Evolutionary conservation across 2,888 invertebrate genomes (phyloP).

Genomic region (Crioceris asparagi): DNA sequence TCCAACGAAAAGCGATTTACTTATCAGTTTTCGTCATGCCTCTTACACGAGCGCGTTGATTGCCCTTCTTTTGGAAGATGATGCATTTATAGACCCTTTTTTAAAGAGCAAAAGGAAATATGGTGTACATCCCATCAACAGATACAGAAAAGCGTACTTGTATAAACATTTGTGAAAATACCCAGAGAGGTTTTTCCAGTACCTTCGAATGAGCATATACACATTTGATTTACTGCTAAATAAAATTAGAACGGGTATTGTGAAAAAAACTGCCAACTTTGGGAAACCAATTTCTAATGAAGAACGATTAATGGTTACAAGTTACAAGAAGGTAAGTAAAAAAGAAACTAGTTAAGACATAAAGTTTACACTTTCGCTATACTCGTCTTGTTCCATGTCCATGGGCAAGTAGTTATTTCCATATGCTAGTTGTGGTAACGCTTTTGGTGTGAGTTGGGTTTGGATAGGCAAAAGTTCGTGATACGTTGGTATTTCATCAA

Average conservation of each 20-base stretch:
- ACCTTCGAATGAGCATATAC: no score
- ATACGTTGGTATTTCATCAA: background rate
- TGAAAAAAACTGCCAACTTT: no score
- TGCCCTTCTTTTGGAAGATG: constrained; percentile 3
- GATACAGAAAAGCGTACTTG: no score
- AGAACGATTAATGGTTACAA: no score
- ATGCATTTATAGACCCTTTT: constrained; percentile 1
- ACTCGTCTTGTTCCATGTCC: constrained; percentile 1
- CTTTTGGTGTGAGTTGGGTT: no score
- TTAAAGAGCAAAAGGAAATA: background rate
- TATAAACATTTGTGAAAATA: no score
- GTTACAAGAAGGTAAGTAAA: no score
- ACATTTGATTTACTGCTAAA: no score
- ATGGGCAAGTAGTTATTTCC: background rate
- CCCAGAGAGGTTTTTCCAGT: no score
- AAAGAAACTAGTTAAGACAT: constrained; percentile 3
- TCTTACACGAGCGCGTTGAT: constrained; percentile 5
- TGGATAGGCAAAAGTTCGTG: constrained; percentile 1
- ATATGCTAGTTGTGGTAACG: background rate
- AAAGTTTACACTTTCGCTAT: background rate
- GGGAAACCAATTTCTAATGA: no score
- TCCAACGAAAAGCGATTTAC: constrained; percentile 5
- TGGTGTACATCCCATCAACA: no score
- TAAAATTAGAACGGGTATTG: no score
- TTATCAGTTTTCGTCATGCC: constrained; percentile 6